Base-by-base conservation (phyloP, 2,113 vertebrate species). In the Prolemur simus region DNA sequence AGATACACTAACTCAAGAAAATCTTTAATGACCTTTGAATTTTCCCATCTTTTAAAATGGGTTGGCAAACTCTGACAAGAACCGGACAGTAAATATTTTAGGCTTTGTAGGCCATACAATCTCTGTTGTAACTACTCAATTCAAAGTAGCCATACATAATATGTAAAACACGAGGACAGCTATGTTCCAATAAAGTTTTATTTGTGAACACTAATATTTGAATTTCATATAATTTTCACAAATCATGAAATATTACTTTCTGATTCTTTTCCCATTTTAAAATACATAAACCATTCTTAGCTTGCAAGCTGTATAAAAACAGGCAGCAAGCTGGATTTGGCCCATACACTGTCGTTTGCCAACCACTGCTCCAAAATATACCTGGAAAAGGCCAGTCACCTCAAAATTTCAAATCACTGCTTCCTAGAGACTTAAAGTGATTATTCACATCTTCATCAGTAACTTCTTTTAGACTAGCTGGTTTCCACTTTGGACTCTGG, bases 401-500 rank as follows among this genome's bases (percentile, higher is more conserved):
- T 98, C 93, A 98, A 74, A 99, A 96, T 94, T 97, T 98, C 96
- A 99, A 99, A 80, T 99, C 99, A 2, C 94, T 93, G 5, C 96
- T 99, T 96, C 99, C 99, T 96, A 99, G 98, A 0, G 99, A 98
- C 74, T 99, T 98, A 97, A 99, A 99, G 89, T 99, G 98, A 58
- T 97, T 83, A 1, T 99, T 99, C 98, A 99, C 64, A 21, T 96
- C 97, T 97, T 99, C 98, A 29, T 99, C 99, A 0, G 99, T 99
- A 91, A 99, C 98, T 74, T 99, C 99, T 97, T 99, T 99, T 78
- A 99, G 98, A 0, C 98, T 47, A 25, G 99, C 96, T 23, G 99
- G 99, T 73, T 98, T 99, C 99, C 99, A 99, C 96, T 97, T 98
- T 42, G 99, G 99, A 87, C 92, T 99, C 11, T 99, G 99, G 98